phyloP scores from a whole-genome alignment of 92 coral and sea anemone species.

The Palythoa heliodiscus region DNA sequence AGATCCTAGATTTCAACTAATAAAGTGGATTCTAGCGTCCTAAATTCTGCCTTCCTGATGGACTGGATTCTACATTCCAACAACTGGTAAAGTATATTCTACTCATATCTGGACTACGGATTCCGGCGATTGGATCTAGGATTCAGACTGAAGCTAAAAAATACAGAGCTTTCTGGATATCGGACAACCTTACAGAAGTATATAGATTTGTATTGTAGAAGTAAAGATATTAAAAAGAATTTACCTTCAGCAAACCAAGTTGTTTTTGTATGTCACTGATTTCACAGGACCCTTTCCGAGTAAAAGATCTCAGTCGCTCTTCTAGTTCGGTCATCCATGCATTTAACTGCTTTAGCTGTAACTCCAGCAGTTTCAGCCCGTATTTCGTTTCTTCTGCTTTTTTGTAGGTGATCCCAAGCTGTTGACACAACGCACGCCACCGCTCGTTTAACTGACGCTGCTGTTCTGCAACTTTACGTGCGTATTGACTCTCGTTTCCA shows the following conservation, averaged over 20 bases:
- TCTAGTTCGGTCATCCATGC: conserved; percentile 94
- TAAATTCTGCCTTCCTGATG: no score
- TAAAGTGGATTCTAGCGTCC: no score
- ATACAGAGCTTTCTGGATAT: neutral
- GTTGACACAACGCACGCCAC: conserved; percentile 97
- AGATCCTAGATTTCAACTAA: no score
- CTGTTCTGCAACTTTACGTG: conserved; percentile 79
- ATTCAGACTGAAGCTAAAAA: neutral
- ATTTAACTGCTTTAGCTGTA: conserved; percentile 89
- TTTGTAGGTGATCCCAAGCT: conserved; percentile 95
- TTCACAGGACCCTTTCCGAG: conserved; percentile 71
- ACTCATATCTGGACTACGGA: neutral
- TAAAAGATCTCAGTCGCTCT: conserved; percentile 62
- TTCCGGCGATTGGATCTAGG: no score
- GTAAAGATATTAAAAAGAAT: neutral
- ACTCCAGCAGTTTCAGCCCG: conserved; percentile 86
- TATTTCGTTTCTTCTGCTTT: conserved; percentile 97
- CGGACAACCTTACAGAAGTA: neutral
- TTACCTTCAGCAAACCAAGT: conserved; percentile 78
- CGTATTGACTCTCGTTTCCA: conserved; percentile 81
- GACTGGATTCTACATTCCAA: no score
- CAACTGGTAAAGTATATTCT: neutral
- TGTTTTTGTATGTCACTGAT: conserved; percentile 76
- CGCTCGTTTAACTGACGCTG: conserved; percentile 91
- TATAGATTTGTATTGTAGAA: neutral